Conservation (phyloP, 2,113 vertebrate genomes). For the Triplophysa dalaica region DNA sequence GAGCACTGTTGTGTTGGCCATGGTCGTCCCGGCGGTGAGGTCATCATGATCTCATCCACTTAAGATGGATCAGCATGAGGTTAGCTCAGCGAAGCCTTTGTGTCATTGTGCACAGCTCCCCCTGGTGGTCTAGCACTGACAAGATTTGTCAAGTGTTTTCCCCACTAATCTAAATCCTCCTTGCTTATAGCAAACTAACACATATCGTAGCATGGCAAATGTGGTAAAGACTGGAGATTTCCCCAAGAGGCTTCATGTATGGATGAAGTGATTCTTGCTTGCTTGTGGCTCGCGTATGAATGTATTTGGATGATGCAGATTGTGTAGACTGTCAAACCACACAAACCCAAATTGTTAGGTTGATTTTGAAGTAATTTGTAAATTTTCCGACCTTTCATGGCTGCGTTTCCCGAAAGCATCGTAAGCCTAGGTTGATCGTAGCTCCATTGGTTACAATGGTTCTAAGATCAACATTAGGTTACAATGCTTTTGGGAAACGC, state of each 20-base stretch:
- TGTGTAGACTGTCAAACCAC: not conserved
- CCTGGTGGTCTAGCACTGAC: slow-evolving; percentile 25
- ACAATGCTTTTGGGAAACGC: no score
- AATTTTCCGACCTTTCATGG: no score
- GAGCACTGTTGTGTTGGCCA: not conserved
- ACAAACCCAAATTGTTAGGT: not conserved
- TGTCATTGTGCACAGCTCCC: slow-evolving; percentile 14
- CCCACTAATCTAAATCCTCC: slow-evolving; percentile 22
- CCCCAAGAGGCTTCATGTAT: slow-evolving; percentile 26
- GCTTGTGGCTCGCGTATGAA: not conserved
- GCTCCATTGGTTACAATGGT: no score
- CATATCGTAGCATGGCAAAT: slow-evolving; percentile 20
- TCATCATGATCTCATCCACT: slow-evolving; percentile 42
- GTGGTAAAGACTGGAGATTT: slow-evolving; percentile 24
- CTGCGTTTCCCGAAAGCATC: no score
- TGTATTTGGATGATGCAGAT: not conserved
- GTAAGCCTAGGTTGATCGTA: no score
- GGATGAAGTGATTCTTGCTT: slow-evolving; percentile 3
- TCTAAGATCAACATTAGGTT: no score
- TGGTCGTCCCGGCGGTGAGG: slow-evolving; percentile 39
- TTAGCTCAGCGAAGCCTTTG: not conserved
- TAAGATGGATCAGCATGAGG: slow-evolving; percentile 34
- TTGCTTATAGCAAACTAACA: slow-evolving; percentile 27
- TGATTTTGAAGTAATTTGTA: no score
- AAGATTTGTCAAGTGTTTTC: slow-evolving; percentile 18